Evolutionary conservation across 2,797 vertebrate genomes (phyloP).

Genomic region (Alectoris magna): DNA sequence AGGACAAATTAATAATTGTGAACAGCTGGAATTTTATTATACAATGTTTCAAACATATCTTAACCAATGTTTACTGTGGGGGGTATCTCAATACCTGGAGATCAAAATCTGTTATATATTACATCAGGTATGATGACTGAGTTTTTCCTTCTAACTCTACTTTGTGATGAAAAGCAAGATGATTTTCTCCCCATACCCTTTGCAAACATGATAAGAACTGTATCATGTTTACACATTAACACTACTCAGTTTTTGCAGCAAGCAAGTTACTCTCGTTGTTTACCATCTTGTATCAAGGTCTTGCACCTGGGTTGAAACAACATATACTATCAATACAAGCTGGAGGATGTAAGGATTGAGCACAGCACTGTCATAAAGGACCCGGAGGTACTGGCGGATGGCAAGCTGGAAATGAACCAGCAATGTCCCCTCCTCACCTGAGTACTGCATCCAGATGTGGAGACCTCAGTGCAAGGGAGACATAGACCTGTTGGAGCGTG

Average conservation of each 20-base stretch:
- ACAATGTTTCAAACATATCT: background rate
- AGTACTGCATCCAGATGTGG: too few species aligned
- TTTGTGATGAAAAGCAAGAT: background rate
- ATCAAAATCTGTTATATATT: background rate
- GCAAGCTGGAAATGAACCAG: too few species aligned
- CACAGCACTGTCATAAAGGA: too few species aligned
- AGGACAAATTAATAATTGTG: background rate
- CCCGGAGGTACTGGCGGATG: too few species aligned
- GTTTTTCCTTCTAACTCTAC: background rate
- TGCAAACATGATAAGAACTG: background rate
- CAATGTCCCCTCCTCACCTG: too few species aligned
- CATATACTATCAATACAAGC: too few species aligned
- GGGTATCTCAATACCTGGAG: background rate
- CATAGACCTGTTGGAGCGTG: too few species aligned
- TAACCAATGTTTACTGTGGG: rapidly evolving
- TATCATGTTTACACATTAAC: background rate
- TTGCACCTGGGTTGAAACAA: too few species aligned
- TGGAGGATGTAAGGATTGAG: too few species aligned
- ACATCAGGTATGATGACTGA: background rate
- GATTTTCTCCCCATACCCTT: background rate
- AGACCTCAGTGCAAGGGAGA: too few species aligned
- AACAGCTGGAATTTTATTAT: background rate
- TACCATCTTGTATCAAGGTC: background rate
- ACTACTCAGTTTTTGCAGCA: background rate
- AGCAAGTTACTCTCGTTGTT: background rate